Conservation (phyloP, 2,113 vertebrate species). For the Thalassarche chlororhynchos region DNA sequence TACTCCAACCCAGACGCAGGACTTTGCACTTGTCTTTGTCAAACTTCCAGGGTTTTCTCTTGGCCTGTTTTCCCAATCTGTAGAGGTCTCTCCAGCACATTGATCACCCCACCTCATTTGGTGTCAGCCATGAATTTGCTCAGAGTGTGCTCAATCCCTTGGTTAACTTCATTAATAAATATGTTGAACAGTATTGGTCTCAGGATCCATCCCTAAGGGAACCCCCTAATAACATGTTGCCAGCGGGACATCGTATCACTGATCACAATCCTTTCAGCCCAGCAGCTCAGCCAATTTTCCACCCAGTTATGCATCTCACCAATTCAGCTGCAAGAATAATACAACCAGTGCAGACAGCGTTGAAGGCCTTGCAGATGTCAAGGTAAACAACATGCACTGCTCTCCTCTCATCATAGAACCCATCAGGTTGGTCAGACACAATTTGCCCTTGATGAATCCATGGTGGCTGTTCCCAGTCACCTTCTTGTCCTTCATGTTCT, state of each 20-base stretch:
- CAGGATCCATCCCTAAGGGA: neutral
- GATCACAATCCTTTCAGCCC: neutral
- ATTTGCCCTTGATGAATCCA: neutral
- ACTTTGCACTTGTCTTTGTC: neutral
- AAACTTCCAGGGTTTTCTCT: neutral
- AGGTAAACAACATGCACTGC: neutral
- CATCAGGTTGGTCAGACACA: neutral
- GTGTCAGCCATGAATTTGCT: neutral
- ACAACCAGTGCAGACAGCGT: neutral
- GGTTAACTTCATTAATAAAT: neutral
- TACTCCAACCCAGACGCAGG: neutral
- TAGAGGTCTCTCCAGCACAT: neutral
- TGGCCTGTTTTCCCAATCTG: neutral
- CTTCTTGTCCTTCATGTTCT: neutral
- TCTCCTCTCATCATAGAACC: neutral
- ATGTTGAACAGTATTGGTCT: neutral
- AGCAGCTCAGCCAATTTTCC: neutral
- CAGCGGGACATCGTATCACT: neutral
- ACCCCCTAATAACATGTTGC: neutral
- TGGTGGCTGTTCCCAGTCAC: neutral
- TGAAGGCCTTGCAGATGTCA: neutral
- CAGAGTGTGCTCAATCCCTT: neutral
- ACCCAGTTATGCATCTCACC: neutral
- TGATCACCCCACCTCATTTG: neutral
- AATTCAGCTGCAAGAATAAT: neutral